Base-by-base conservation (phyloP, 2,888 invertebrate genomes). In the Folsomia candida region DNA sequence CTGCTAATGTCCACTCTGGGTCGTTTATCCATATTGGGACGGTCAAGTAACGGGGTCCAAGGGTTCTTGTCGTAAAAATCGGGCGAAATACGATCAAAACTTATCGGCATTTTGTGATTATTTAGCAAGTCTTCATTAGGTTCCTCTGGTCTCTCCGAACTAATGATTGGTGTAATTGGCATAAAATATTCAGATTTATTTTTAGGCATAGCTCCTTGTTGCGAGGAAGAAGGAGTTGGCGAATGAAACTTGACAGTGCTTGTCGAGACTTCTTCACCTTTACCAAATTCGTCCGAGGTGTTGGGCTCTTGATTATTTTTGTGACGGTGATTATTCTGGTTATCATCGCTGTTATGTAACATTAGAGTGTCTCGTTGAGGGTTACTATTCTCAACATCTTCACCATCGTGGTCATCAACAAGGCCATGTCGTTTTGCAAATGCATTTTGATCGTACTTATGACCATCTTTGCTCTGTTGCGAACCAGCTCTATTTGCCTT, bases 51-150 rank as follows among this genome's bases (percentile, higher is more conserved):
- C 1, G 79, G 79, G 9, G 75, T 76, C 79, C 79, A 79, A 2
- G 79, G 78, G 22, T 77, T 72, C 14, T 73, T 73, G 65, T 79
- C 79, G 54, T 79, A 79, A 57, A 73, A 79, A 25, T 77, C 77
- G 47, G 78, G 78, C 14, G 75, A 67, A 22, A 79, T 69, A 14
- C 75, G 68, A 64, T 79, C 79, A 71, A 79, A 79, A n/a, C 73
- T 73, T 25, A 79, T 29, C 9, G 74, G 76, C 67, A 77, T 71
- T 25, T 75, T 76, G 24, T 72, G 76, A 37, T 75, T 74, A 24
- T 68, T 70, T 1, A 73, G 27, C n/a, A 71, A 51, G 22, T 54
- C 54, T 6, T 54, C 54, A 54, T 18, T 18, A 24, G 65, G 63
- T 20, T 29, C 63, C 47, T 71, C 67, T 1, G 68, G 68, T 57